Evolutionary conservation across 2,888 invertebrate genomes (phyloP).

Genomic region (Pyrrhia umbra): DNA sequence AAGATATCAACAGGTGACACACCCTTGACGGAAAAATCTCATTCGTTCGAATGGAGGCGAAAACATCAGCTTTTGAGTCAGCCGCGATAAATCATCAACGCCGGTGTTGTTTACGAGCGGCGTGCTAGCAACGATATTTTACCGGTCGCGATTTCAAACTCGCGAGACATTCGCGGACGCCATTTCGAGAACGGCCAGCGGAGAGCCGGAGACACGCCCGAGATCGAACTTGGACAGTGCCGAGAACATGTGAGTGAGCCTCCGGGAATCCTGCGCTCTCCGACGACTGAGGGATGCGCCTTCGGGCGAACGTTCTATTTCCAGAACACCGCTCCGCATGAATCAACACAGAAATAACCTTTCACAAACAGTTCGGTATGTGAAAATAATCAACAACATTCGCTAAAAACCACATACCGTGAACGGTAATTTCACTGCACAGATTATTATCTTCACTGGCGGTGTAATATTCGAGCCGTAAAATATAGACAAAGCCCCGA

Average conservation of each 20-base stretch:
- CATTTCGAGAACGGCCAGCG: conserved; percentile 82
- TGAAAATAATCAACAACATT: conserved; percentile 82
- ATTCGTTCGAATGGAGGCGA: conserved; percentile 54
- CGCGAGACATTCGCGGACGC: conserved; percentile 84
- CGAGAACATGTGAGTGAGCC: conserved; percentile 67
- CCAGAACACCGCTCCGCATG: conserved; percentile 89
- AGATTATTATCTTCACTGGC: conserved; percentile 79
- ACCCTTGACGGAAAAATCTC: conserved; percentile 73
- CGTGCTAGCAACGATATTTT: conserved; percentile 79
- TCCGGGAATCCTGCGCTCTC: conserved; percentile 78
- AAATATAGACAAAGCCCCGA: conserved; percentile 85
- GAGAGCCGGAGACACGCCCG: conserved; percentile 83
- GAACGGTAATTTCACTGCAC: conserved; percentile 87
- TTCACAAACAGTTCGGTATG: conserved; percentile 86
- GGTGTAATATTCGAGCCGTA: conserved; percentile 78
- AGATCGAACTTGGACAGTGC: conserved; percentile 59
- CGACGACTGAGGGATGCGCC: conserved; percentile 84
- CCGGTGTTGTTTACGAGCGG: conserved; percentile 66
- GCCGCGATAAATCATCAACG: conserved; percentile 61
- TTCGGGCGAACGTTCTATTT: conserved; percentile 86
- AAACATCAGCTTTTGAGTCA: conserved; percentile 52
- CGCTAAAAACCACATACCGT: conserved; percentile 85
- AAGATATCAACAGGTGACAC: conserved; percentile 86
- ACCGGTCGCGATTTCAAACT: conserved; percentile 88
- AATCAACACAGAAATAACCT: conserved; percentile 90